Percentiles rank a stretch among this genome's conserved stretches.
phyloP scores from a whole-genome alignment of 2,113 vertebrate genomes.

The Macaca nemestrina region DNA sequence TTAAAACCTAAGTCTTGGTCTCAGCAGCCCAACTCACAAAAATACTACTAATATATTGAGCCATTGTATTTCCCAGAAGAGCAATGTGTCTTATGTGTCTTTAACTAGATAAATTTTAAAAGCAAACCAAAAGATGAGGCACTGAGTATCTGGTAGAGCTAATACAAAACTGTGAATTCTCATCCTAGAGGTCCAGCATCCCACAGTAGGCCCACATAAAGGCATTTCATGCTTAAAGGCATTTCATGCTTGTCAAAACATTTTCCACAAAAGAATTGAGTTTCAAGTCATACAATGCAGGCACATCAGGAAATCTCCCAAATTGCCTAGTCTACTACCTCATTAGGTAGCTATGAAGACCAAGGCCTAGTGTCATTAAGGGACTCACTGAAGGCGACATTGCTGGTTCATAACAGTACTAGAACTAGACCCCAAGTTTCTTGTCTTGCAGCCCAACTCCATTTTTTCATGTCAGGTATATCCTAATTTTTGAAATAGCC shows the following conservation, averaged over 20 bases:
- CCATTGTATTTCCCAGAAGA: conserved; percentile 74
- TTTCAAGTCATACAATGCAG: neutral
- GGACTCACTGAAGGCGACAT: neutral
- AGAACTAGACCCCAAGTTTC: neutral
- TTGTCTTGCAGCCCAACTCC: neutral
- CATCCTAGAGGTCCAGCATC: neutral
- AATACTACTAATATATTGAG: conserved; percentile 76
- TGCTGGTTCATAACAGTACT: neutral
- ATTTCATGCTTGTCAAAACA: neutral
- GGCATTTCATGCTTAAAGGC: neutral
- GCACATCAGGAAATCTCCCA: neutral
- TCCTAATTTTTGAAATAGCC: conserved; percentile 30
- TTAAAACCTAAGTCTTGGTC: conserved; percentile 69
- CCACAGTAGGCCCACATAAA: neutral
- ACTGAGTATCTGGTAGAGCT: conserved; percentile 53
- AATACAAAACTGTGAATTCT: neutral
- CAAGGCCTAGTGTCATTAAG: neutral
- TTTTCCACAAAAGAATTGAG: neutral
- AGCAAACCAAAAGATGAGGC: conserved; percentile 75
- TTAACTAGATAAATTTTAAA: conserved; percentile 75
- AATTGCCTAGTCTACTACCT: neutral
- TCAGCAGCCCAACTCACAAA: conserved; percentile 68
- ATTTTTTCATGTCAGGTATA: neutral
- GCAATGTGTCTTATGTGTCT: conserved; percentile 78
- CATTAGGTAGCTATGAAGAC: neutral